These are phyloP conservation scores for Atherinosoma microstoma DNA, from an alignment of 2,797 vertebrate genomes.

Conservation along the genomic window DNA sequence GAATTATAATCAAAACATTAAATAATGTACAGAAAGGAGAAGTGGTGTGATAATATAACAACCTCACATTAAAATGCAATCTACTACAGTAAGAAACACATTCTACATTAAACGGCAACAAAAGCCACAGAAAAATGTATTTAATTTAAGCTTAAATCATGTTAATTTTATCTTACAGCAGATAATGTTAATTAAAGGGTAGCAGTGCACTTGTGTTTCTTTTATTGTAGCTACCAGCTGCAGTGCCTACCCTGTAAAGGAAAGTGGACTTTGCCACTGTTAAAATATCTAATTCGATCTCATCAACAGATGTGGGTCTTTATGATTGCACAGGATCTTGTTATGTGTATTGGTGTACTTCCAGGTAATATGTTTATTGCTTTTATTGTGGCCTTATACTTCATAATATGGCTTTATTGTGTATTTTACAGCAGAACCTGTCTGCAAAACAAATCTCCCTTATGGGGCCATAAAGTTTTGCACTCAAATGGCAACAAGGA, in stretches of 20 bases:
- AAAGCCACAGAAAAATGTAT: not conserved
- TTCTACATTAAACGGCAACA: not conserved
- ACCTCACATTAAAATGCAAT: not conserved
- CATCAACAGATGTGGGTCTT: conserved; percentile 35
- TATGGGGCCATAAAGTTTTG: conserved; percentile 49
- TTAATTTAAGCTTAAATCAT: not conserved
- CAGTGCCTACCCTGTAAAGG: conserved; percentile 1
- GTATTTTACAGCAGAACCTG: conserved; percentile 53
- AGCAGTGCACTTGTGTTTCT: not conserved
- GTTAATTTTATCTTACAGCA: not conserved
- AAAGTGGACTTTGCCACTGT: not conserved
- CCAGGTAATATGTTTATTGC: conserved; percentile 58
- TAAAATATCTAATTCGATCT: not conserved
- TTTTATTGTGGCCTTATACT: conserved; percentile 45
- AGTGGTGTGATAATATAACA: not conserved
- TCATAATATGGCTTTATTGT: conserved; percentile 61
- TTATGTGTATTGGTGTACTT: conserved; percentile 34
- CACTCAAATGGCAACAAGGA: conserved; percentile 50
- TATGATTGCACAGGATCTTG: conserved; percentile 26
- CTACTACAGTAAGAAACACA: not conserved
- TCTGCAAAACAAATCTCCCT: conserved; percentile 62
- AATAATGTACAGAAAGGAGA: not conserved
- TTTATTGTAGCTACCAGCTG: not conserved
- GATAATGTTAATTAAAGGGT: not conserved
- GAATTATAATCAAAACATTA: not conserved